Conservation (phyloP, 2,797 vertebrate genomes). For the Babyrousa celebensis region DNA sequence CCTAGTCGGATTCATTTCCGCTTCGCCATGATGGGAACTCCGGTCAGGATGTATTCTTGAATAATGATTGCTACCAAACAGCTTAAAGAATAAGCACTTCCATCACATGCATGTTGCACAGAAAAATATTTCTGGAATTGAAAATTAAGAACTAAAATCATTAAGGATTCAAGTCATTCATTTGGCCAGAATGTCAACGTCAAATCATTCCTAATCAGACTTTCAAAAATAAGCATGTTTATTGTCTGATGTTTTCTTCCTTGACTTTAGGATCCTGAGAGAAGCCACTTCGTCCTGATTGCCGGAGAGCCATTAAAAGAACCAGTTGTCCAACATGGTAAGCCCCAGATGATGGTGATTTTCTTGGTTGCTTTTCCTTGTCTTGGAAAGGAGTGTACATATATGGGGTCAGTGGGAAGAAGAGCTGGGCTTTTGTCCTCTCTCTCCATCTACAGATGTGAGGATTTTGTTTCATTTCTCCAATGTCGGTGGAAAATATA, state of each 20-base stretch:
- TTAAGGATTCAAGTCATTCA: too few relatives aligned
- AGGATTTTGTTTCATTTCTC: conserved; percentile 9
- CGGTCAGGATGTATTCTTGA: not conserved
- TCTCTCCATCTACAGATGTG: conserved; percentile 13
- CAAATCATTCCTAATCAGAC: conserved; percentile 25
- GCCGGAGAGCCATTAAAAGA: conserved; percentile 93
- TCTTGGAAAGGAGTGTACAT: not conserved
- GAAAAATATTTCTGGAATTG: conserved; percentile 76
- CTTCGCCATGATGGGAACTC: too few relatives aligned
- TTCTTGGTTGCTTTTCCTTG: conserved; percentile 50
- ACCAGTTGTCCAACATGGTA: conserved; percentile 91
- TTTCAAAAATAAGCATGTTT: conserved; percentile 63
- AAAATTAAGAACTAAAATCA: not conserved
- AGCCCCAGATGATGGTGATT: not conserved
- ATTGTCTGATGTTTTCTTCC: conserved; percentile 37
- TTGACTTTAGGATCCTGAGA: conserved; percentile 89
- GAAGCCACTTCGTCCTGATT: conserved; percentile 92
- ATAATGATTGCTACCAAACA: conserved; percentile 68
- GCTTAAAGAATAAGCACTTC: conserved; percentile 72
- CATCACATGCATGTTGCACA: conserved; percentile 41
- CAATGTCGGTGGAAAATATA: not conserved
- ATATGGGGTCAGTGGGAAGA: not conserved
- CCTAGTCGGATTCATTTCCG: too few relatives aligned
- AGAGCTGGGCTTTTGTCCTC: not conserved
- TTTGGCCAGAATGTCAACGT: not conserved